Evolutionary conservation across 2,888 invertebrate genomes (phyloP).

Genomic region (Coelopa pilipes): DNA sequence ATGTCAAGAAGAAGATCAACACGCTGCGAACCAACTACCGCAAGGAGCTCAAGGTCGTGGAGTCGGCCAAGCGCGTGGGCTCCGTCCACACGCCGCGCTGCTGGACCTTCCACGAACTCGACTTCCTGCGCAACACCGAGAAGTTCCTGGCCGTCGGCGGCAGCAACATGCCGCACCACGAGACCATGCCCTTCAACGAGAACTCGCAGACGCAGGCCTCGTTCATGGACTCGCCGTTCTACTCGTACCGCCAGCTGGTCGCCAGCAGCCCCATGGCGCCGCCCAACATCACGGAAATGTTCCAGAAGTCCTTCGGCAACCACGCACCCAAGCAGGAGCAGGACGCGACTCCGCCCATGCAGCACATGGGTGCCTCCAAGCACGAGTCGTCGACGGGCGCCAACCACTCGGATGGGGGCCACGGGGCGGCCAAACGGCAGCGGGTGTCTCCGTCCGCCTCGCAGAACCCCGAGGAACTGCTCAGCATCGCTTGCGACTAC

Average conservation of each 20-base stretch:
- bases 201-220: conserved; percentile 49
- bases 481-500: conserved; percentile 61
- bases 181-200: conserved; percentile 54
- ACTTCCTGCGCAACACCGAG: conserved; percentile 59
- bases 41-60: conserved; percentile 61
- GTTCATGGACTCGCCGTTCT: conserved; percentile 53
- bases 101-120: conserved; percentile 61
- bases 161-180: conserved; percentile 48
- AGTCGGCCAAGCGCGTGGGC: conserved; percentile 57
- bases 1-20: conserved; percentile 64
- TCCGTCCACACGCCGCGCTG: conserved; percentile 59
- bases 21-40: conserved; percentile 63
- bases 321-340: conserved; percentile 49
- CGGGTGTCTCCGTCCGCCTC: conserved; percentile 26
- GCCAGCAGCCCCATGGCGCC: conserved; percentile 47
- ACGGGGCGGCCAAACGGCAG: conserved; percentile 26
- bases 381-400: not conserved
- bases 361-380: not conserved
- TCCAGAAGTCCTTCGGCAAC: conserved; percentile 59
- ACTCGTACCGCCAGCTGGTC: conserved; percentile 40
- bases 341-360: conserved; percentile 46
- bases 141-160: conserved; percentile 59
- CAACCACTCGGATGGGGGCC: not conserved
- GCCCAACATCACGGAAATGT: conserved; percentile 59
- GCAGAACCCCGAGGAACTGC: conserved; percentile 52